A percentile compares a stretch with the other conserved stretches of the same genome.
These are phyloP conservation scores for Frieseomelitta varia DNA, from an alignment of 1,140 invertebrate genomes.

Conservation along the genomic window DNA sequence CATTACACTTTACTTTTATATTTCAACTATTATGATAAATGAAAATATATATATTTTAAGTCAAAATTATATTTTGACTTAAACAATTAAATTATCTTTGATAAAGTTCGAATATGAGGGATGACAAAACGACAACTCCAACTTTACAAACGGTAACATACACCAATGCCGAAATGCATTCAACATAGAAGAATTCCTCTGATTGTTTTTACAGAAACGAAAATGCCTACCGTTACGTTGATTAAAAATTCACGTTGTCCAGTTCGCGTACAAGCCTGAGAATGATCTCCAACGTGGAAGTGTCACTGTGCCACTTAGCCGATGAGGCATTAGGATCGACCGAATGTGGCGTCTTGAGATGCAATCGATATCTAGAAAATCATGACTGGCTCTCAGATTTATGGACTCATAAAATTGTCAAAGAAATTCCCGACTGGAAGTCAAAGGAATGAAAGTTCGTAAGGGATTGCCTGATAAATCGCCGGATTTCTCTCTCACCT, in stretches of 20 bases:
- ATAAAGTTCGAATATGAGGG: not conserved
- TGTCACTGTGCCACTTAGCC: constrained; percentile 90
- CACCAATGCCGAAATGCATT: not conserved
- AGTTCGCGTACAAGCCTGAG: constrained; percentile 88
- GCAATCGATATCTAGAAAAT: constrained; percentile 84
- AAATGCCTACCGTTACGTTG: not conserved
- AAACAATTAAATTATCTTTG: too few species aligned
- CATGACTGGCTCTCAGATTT: constrained; percentile 40
- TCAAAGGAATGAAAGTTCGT: constrained; percentile 36
- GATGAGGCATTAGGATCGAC: constrained; percentile 90
- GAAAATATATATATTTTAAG: too few species aligned
- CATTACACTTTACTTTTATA: too few species aligned
- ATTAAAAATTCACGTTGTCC: constrained; percentile 92
- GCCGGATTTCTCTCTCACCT: constrained; percentile 71
- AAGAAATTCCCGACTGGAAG: constrained; percentile 30
- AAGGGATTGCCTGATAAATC: constrained; percentile 45
- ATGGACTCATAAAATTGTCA: constrained; percentile 56
- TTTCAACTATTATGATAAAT: too few species aligned
- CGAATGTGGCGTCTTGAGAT: constrained; percentile 89
- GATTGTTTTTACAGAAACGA: not conserved
- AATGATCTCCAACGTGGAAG: constrained; percentile 86
- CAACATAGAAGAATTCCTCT: not conserved
- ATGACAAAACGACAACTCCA: not conserved
- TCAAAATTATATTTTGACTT: too few species aligned
- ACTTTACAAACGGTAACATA: not conserved